phyloP scores from a whole-genome alignment of 2,888 invertebrate species.

The Coelogynopora nodosa region DNA sequence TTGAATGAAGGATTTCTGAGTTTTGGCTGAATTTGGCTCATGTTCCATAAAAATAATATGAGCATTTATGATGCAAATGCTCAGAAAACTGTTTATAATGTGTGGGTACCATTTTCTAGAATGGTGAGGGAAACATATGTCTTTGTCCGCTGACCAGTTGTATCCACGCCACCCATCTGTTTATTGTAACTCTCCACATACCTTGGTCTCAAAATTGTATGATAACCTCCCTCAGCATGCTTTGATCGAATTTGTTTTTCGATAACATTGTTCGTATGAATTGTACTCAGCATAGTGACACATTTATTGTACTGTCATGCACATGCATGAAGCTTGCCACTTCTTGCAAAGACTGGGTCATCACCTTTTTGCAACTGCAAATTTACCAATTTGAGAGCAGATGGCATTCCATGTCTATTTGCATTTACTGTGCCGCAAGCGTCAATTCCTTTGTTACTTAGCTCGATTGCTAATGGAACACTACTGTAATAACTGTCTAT shows the following conservation, averaged over 20 bases:
- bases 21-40: not conserved
- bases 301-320: not conserved
- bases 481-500: not conserved
- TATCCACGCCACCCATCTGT: not conserved
- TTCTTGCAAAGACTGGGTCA: not conserved
- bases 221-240: not conserved
- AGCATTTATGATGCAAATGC: not conserved
- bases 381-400: not conserved
- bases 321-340: not conserved
- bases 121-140: too few relatives aligned
- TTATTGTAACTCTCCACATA: not conserved
- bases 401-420: not conserved
- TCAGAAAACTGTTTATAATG: conserved; percentile 8
- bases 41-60: not conserved
- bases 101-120: conserved; percentile 10
- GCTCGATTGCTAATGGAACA: not conserved
- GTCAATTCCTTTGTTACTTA: not conserved
- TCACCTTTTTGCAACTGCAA: not conserved
- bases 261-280: not conserved
- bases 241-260: not conserved
- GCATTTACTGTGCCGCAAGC: not conserved
- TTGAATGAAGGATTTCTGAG: conserved; percentile 8
- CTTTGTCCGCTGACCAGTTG: too few relatives aligned
- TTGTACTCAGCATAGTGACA: not conserved
- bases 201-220: not conserved